Conservation (phyloP, 1,140 invertebrate genomes). For the Fopius arisanus region DNA sequence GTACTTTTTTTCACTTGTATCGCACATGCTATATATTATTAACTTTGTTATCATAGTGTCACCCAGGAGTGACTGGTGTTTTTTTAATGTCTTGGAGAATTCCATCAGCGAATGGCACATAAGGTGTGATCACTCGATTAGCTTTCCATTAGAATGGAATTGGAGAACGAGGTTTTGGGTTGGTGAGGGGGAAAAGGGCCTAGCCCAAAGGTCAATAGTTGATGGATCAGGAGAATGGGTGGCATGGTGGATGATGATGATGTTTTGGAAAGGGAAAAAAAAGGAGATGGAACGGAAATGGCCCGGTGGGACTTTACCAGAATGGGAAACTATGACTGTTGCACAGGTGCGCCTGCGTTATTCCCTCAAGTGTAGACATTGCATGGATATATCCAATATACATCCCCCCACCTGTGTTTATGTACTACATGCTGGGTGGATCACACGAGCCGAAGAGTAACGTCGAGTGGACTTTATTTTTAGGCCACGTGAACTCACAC, state of each 20-base stretch:
- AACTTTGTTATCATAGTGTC: too few species aligned
- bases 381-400: not conserved
- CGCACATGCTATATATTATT: too few species aligned
- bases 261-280: not conserved
- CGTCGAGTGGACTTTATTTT: not conserved
- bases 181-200: not conserved
- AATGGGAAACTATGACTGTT: not conserved
- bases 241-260: not conserved
- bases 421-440: not conserved
- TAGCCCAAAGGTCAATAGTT: not conserved
- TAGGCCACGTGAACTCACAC: not conserved
- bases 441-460: not conserved
- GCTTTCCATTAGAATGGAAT: not conserved
- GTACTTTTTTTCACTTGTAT: too few species aligned
- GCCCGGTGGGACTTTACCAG: not conserved
- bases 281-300: not conserved
- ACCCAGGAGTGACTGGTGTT: too few species aligned
- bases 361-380: not conserved
- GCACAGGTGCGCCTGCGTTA: not conserved
- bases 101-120: not conserved
- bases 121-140: not conserved
- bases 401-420: not conserved
- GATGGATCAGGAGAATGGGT: not conserved
- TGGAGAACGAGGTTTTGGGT: not conserved
- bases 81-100: not conserved